phyloP scores from a whole-genome alignment of 2,797 vertebrate species.

The Myotis findleyi region DNA sequence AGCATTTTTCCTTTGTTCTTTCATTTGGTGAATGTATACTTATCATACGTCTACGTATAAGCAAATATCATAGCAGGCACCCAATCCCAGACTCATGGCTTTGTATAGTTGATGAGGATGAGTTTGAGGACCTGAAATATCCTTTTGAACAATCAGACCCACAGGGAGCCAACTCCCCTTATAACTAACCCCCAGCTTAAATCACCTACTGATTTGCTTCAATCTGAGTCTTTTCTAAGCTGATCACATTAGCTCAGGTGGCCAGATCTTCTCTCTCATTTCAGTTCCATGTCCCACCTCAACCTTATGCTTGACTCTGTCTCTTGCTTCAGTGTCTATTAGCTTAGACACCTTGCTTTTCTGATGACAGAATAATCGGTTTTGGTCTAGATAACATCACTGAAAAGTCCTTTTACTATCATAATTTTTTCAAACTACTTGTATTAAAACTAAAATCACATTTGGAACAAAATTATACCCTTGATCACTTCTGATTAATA shows the following conservation, averaged over 20 bases:
- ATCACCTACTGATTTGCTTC: neutral
- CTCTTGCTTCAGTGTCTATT: neutral
- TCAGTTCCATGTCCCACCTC: neutral
- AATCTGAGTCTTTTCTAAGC: neutral
- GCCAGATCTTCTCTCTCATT: neutral
- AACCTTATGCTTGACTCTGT: neutral
- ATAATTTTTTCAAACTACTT: neutral
- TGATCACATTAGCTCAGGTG: neutral
- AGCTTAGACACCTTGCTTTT: neutral
- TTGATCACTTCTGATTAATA: neutral
- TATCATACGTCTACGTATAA: neutral
- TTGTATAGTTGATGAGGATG: neutral
- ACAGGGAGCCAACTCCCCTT: neutral
- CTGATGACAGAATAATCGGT: neutral
- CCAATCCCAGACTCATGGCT: neutral
- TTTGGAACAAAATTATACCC: constrained; percentile 25
- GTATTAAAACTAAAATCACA: neutral
- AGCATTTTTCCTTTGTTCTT: constrained; percentile 5
- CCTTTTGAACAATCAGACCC: neutral
- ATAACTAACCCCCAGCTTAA: neutral
- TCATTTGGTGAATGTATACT: neutral
- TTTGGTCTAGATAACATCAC: neutral
- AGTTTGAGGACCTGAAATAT: neutral
- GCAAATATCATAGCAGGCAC: neutral
- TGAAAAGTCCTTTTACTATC: neutral